Evolutionary conservation across 2,888 invertebrate species (phyloP).

Genomic region (Priocnemis perturbator): DNA sequence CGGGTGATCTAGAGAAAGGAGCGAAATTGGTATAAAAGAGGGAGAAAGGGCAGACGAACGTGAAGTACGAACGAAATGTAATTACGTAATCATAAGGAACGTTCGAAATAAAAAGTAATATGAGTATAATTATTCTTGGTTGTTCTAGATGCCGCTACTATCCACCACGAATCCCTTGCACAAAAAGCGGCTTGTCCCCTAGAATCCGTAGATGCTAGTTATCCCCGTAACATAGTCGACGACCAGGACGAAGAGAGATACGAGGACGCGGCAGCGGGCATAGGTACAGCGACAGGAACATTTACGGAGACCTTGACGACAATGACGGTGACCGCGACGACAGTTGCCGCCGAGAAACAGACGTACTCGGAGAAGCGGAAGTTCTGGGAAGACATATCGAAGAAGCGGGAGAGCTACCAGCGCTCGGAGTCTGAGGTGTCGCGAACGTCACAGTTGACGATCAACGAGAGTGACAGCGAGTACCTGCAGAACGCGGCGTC

Average conservation of each 20-base stretch:
- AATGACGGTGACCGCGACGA: conserved; percentile 21
- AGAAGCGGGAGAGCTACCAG: conserved; percentile 69
- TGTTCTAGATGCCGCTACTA: conserved; percentile 74
- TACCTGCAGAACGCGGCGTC: conserved; percentile 66
- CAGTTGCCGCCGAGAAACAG: conserved; percentile 68
- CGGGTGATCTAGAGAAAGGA: neutral
- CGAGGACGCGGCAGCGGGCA: conserved; percentile 23
- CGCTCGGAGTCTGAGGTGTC: conserved; percentile 72
- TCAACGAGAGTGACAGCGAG: conserved; percentile 71
- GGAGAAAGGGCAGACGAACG: conserved; percentile 10
- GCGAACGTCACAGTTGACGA: conserved; percentile 68
- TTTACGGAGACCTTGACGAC: conserved; percentile 40
- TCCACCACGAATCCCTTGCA: conserved; percentile 69
- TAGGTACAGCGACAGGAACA: neutral
- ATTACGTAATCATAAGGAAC: conserved; percentile 27
- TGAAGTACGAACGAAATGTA: conserved; percentile 29
- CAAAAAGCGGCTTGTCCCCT: conserved; percentile 72
- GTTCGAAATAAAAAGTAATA: conserved; percentile 55
- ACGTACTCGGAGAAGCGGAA: conserved; percentile 72
- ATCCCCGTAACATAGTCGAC: conserved; percentile 66
- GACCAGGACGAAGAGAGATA: conserved; percentile 30
- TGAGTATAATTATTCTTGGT: conserved; percentile 62
- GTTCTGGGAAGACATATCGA: conserved; percentile 73
- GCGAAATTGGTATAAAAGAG: conserved; percentile 16
- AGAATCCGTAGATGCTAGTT: conserved; percentile 74